Evolutionary conservation across 2,113 vertebrate species (phyloP).

Genomic region (Eulemur macaco): DNA sequence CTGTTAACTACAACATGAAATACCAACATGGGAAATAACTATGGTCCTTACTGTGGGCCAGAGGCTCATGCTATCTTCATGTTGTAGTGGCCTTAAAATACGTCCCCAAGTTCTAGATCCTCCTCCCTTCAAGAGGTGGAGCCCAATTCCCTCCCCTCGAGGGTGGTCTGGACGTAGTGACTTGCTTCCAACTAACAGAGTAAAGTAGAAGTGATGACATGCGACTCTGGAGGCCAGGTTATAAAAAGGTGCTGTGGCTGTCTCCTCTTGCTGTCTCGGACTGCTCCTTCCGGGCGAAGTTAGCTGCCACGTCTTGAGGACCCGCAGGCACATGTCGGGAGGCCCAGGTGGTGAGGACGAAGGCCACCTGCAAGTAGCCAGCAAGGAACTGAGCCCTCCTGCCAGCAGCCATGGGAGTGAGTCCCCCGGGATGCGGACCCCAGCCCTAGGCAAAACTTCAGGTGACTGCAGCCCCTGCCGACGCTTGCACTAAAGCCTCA

Average conservation of each 20-base stretch:
- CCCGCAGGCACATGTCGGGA: fast-evolving
- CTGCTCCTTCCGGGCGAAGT: too few species aligned
- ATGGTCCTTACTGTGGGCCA: too few species aligned
- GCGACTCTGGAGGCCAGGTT: not conserved
- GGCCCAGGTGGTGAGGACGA: not conserved
- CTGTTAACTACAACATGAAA: not conserved
- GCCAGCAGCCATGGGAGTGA: not conserved
- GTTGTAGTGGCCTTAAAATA: not conserved
- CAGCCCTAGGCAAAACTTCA: not conserved
- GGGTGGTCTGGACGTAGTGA: not conserved
- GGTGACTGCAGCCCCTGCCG: not conserved
- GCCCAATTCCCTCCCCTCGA: not conserved
- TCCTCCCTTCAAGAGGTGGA: not conserved
- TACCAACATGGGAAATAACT: not conserved
- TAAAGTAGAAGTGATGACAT: not conserved
- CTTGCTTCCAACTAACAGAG: not conserved
- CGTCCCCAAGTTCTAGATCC: not conserved
- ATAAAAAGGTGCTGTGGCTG: not conserved
- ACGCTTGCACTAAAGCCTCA: not conserved
- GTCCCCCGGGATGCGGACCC: not conserved
- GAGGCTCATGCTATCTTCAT: not conserved
- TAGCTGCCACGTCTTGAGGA: not conserved
- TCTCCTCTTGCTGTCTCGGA: not conserved
- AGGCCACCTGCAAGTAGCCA: not conserved
- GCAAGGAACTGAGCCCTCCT: not conserved